Conservation (phyloP, 2,888 invertebrate species). For the Vesta saturnalis region DNA sequence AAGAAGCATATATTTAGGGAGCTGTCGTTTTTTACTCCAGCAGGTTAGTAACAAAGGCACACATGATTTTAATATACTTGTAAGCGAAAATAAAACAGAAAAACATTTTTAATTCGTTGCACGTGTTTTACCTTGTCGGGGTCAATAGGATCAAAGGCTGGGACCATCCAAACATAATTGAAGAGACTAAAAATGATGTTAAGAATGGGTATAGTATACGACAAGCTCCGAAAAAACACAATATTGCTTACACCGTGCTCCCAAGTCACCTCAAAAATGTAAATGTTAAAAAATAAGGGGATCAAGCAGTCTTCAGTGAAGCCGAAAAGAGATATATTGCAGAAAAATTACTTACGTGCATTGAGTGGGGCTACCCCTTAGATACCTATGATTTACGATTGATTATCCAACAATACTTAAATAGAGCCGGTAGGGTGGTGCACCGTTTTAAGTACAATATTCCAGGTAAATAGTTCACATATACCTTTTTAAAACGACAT, state of each 20-base stretch:
- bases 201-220: neutral
- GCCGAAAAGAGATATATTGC: neutral
- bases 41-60: neutral
- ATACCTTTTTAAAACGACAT: too few relatives aligned
- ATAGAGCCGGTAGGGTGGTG: neutral
- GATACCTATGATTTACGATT: neutral
- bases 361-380: neutral
- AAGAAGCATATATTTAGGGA: neutral
- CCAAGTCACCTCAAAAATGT: neutral
- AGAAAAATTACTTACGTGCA: neutral
- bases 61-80: neutral
- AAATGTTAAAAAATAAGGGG: neutral
- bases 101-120: neutral
- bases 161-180: neutral
- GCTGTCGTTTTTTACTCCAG: neutral
- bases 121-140: neutral
- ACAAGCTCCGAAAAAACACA: neutral
- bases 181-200: neutral
- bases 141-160: neutral
- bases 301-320: neutral
- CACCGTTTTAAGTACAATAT: too few relatives aligned
- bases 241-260: too few relatives aligned
- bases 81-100: neutral
- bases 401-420: neutral
- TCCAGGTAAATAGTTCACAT: too few relatives aligned